Base-by-base conservation (phyloP, 2,113 vertebrate species). In the Camelus bactrianus region DNA sequence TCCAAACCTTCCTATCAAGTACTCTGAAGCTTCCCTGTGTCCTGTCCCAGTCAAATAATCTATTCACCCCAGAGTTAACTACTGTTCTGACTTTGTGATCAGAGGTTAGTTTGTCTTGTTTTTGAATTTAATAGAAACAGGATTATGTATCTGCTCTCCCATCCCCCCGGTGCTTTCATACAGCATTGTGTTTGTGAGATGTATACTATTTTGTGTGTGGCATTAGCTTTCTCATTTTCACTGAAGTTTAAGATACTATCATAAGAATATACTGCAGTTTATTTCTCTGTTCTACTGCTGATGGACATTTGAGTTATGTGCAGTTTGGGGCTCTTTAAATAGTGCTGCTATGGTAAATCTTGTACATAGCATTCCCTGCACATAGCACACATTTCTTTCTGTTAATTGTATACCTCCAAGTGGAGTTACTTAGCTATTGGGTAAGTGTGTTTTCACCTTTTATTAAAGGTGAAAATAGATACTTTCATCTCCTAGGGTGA, bases 161-260 rank as follows among this genome's bases (percentile, higher is more conserved):
- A 11, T 7, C 26, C 9, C 48, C 20, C 15, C 3, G n/a, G 38
- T 73, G 42, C 32, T 79, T 72, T 92, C 28, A 46, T 20, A 75
- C 32, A 64, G 70, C 38, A 56, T 16, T 77, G 24, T 90, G n/a
- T 92, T 94, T 84, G 46, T 89, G 22, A 72, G 22, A 67, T 94
- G 22, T 54, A 8, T 87, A 8, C 32, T 89, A 54, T 52, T 89
- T 89, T 89, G 50, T 79, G 46, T 93, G 7, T 69, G 35, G 11
- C 15, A n/a, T 75, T 52, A 14, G 46, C 67, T 30, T 93, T 14
- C 35, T 77, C 10, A 30, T 91, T 76, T 90, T 52, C n/a, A 38
- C n/a, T 91, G 28, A 70, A 28, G 22, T 86, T 62, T 75, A 80
- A 22, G n/a, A 85, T 67, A 58, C 19, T 20, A 22, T 73, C 70